Evolutionary conservation across 2,888 invertebrate genomes (phyloP), one percentile per base, ranked within the genome.

Genomic region (Tolmerus cingulatus): DNA sequence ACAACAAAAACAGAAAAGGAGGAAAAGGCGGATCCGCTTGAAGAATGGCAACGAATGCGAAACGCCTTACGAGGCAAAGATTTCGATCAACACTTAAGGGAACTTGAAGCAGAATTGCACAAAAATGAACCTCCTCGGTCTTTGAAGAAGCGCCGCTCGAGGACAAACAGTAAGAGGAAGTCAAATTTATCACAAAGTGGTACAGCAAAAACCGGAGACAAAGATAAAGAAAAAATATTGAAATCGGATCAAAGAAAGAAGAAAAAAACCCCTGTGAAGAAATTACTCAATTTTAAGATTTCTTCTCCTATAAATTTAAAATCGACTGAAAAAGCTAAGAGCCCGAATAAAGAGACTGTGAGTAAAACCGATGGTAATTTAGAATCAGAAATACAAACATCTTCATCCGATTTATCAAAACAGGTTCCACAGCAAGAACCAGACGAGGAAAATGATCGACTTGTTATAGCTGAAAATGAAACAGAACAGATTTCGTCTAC

Each of bases 31-130:
- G 88, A 89, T 57, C 89, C 91, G 86, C 77, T 91, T 46, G 90
- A 90, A 34, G 91, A 91, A 87, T 90, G 91, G 90, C 90, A 90
- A 9, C 89, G 90, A 37, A 90, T 91, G 88, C 89, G 91, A 30
- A 74, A 87, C 16, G 90, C 90, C n/a, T 89, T 90, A 34, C 88
- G 89, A 0, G 89, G 87, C 30, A 87, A 78, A 0, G 91, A 92
- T 51, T 90, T 92, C n/a, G 92, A 92, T 88, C 90, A 90, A n/a
- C 91, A 91, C 16, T 86, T 92, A 79, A 91, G 92, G 1, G 91
- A 91, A 87, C 90, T 91, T 8, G 92, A 91, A 88, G 90, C 91
- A 4, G 90, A 90, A 88, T 87, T 79, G n/a, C 74, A 14, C 40
- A 86, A 5, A 74, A 87, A 37, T 81, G 89, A 88, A 40, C 88